Percentiles rank a stretch among this genome's conserved stretches.
phyloP scores from a whole-genome alignment of 2,888 invertebrate genomes.

The Melipona bicolor region DNA sequence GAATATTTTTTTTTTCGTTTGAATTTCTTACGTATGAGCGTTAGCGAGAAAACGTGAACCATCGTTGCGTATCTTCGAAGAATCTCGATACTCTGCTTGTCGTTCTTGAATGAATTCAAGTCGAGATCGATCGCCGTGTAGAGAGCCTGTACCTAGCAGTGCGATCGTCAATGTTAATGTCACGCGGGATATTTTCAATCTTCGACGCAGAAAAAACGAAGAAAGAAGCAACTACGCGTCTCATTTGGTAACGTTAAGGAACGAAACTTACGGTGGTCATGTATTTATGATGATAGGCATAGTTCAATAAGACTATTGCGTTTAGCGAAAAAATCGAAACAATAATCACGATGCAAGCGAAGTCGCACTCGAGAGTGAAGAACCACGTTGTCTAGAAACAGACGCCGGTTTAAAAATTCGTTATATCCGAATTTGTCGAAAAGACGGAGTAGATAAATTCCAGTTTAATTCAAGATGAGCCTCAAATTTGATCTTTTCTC shows the following conservation, averaged over 20 bases:
- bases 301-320: neutral
- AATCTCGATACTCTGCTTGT: neutral
- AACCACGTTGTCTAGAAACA: neutral
- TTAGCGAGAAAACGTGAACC: neutral
- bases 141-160: neutral
- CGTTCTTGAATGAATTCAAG: neutral
- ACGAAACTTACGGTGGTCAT: neutral
- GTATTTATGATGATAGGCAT: neutral
- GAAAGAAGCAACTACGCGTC: too few species aligned
- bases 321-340: neutral
- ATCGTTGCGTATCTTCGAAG: neutral
- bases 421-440: too few species aligned
- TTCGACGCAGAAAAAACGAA: too few species aligned
- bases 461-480: too few species aligned
- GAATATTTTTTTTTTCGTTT: too few species aligned
- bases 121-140: neutral
- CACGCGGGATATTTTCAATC: too few species aligned
- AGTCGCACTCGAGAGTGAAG: neutral
- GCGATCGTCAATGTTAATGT: neutral
- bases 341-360: neutral
- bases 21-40: neutral
- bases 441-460: too few species aligned
- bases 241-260: too few species aligned
- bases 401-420: too few species aligned
- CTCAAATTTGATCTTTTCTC: too few species aligned